Evolutionary conservation across 2,797 vertebrate species (phyloP).

Genomic region (Diplodus sargus): DNA sequence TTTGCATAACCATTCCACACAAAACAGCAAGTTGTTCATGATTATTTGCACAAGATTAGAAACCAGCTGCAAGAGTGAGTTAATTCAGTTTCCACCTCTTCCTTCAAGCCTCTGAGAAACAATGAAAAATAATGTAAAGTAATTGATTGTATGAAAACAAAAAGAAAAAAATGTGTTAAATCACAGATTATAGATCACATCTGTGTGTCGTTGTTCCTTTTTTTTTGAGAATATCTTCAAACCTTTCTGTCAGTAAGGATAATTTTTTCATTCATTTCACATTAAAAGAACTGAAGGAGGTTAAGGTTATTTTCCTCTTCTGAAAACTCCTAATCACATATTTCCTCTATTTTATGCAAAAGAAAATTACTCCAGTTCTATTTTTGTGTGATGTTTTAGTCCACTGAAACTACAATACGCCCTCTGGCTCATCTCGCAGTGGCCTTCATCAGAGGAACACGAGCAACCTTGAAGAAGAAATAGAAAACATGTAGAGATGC

Average conservation of each 20-base stretch:
- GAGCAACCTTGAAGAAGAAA: conserved; percentile 15
- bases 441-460: conserved; percentile 7
- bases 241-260: background rate
- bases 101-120: too few relatives aligned
- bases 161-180: too few relatives aligned
- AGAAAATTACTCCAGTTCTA: background rate
- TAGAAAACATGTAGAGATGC: background rate
- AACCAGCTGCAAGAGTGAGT: too few relatives aligned
- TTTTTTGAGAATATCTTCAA: background rate
- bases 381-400: background rate
- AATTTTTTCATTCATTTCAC: background rate
- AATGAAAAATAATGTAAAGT: too few relatives aligned
- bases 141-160: too few relatives aligned
- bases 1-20: too few relatives aligned
- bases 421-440: background rate
- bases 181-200: background rate
- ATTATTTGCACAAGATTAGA: too few relatives aligned
- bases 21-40: too few relatives aligned
- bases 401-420: background rate
- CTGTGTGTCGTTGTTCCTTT: background rate
- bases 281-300: background rate
- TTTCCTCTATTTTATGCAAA: background rate
- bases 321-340: background rate
- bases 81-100: too few relatives aligned
- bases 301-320: background rate